Percentiles rank a stretch among this genome's conserved stretches.
Evolutionary conservation across 2,888 invertebrate genomes (phyloP).

Genomic region (Chloromyia formosa): DNA sequence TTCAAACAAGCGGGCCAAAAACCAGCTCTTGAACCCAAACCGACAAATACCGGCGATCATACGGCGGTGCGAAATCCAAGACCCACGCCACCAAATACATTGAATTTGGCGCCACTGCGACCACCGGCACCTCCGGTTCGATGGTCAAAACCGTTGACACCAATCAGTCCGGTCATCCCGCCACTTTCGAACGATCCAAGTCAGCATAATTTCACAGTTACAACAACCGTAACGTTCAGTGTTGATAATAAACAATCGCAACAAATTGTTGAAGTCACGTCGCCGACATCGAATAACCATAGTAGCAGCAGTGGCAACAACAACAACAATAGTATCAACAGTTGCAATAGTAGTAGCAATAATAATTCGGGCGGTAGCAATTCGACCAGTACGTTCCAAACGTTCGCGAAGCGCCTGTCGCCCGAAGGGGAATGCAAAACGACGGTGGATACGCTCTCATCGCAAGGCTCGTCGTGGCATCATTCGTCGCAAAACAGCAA

Average conservation of each 20-base stretch:
- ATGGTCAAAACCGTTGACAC: slow-evolving; percentile 80
- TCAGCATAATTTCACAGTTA: slow-evolving; percentile 80
- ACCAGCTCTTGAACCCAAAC: slow-evolving; percentile 41
- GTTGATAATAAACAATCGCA: slow-evolving; percentile 64
- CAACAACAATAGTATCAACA: slow-evolving; percentile 47
- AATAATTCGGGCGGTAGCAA: slow-evolving; percentile 11
- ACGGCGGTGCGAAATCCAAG: slow-evolving; percentile 71
- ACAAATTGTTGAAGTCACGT: slow-evolving; percentile 62
- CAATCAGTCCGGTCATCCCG: slow-evolving; percentile 61
- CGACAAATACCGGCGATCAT: slow-evolving; percentile 57
- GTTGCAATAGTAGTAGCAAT: slow-evolving; percentile 49
- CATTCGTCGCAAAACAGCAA: slow-evolving; percentile 66
- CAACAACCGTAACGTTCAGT: slow-evolving; percentile 86
- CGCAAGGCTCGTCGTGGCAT: slow-evolving; percentile 68
- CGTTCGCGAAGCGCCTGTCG: slow-evolving; percentile 75
- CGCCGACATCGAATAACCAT: slow-evolving; percentile 55
- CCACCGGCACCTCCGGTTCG: slow-evolving; percentile 87
- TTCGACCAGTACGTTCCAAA: slow-evolving; percentile 65
- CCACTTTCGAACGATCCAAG: slow-evolving; percentile 48
- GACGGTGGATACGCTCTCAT: slow-evolving; percentile 67
- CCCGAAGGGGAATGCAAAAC: slow-evolving; percentile 70
- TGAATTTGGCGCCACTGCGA: slow-evolving; percentile 69
- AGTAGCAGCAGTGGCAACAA: slow-evolving; percentile 46
- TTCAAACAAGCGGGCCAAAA: slow-evolving; percentile 70
- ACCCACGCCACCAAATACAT: slow-evolving; percentile 84